Base-by-base conservation (phyloP, 2,113 vertebrate genomes). In the Phodopus roborovskii region DNA sequence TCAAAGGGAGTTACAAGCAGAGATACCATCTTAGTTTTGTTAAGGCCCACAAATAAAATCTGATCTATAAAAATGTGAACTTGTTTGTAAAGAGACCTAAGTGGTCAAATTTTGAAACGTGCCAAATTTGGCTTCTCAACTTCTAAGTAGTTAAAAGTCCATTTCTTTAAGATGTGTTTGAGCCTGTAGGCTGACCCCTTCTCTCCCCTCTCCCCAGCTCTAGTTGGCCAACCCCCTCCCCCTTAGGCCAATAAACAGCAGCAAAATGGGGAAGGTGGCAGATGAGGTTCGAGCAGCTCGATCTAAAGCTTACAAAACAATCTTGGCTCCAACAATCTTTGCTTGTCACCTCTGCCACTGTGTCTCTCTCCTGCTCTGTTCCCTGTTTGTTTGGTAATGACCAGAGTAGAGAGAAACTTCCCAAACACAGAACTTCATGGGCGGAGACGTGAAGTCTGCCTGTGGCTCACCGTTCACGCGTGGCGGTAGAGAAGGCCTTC, bases 371-470 rank as follows among this genome's bases (percentile, higher is more conserved):
- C 22, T 20, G 19, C 53, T 10, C 19, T 9, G 2, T n/a, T 15
- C 30, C 36, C 4, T 39, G 42, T 24, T 24, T 77, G 79, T 93
- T 71, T 42, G 3, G 56, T 88, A 86, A 91, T 89, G 92, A 92
- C 73, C 74, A 2, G 39, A 60, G 45, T 45, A 94, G 92, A 33
- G 77, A 66, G 45, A 77, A 79, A 53, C 88, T 95, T 97, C 95
- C 90, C 98, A 92, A 97, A 79, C 88, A 94, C 94, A 98, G 96
- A 97, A 92, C 93, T 98, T 96, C 42, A 91, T 81, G 96, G 94
- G 97, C 71, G 84, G 96, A 95, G 94, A 97, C 96, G 97, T 97
- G 90, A 97, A 97, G 97, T 94, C 97, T 98, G 96, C 95, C 96
- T 0, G 0, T 86, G 95, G 8, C 85, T 97, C 0, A 2, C 2